These are phyloP conservation scores for Portunus trituberculatus DNA, from an alignment of 1,140 invertebrate species.

Conservation along the genomic window DNA sequence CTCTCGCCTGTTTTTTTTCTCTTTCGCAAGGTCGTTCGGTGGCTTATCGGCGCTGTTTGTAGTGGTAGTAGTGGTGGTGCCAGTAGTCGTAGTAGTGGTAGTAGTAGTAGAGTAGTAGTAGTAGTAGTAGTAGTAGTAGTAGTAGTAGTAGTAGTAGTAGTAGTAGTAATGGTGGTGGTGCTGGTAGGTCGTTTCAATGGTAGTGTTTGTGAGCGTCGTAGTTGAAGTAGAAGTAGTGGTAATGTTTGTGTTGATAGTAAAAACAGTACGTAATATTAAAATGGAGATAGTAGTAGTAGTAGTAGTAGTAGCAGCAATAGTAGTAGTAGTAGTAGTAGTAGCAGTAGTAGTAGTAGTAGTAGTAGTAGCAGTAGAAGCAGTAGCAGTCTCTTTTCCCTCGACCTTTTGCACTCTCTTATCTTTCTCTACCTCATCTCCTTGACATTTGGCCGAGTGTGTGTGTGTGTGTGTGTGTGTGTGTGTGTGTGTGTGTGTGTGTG, in stretches of 20 bases:
- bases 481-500: not conserved
- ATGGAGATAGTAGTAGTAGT: not conserved
- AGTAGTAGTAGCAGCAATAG: constrained; percentile 13
- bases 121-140: no score
- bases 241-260: no score
- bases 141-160: no score
- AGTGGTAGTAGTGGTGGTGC: not conserved
- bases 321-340: constrained; percentile 11
- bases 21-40: no score
- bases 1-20: no score
- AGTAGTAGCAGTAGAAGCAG: constrained; percentile 1
- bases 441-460: not conserved
- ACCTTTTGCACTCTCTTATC: not conserved
- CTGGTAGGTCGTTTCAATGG: no score
- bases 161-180: no score
- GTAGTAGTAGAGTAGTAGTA: no score
- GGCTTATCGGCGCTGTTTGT: not conserved
- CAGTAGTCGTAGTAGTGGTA: not conserved
- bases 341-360: constrained; percentile 23
- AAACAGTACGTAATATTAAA: not conserved
- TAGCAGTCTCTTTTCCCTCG: not conserved
- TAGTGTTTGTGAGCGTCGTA: no score
- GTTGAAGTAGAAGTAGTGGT: not conserved
- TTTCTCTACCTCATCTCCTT: not conserved
- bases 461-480: not conserved